A percentile compares a stretch with the other conserved stretches of the same genome.
Conservation (phyloP, 2,888 invertebrate species). For the Abrostola tripartita region DNA sequence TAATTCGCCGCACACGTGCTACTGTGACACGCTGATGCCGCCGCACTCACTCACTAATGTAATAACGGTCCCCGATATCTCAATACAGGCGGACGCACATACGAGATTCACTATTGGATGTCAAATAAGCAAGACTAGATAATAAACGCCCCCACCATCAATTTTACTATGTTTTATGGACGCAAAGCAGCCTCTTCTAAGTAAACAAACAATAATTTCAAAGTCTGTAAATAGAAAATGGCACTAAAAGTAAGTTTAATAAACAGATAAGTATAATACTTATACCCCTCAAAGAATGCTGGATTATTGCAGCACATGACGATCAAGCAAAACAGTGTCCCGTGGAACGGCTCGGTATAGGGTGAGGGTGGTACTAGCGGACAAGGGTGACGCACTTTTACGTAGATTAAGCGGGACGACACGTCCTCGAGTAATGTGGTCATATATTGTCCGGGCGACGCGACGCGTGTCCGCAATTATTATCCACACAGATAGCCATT, state of each 20-base stretch:
- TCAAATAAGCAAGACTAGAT: constrained; percentile 21
- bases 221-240: constrained; percentile 14
- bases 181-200: not conserved
- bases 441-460: constrained; percentile 84
- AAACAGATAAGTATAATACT: constrained; percentile 37
- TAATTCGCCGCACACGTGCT: constrained; percentile 61
- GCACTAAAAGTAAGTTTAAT: constrained; percentile 34
- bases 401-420: constrained; percentile 85
- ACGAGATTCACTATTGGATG: constrained; percentile 14
- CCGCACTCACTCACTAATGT: constrained; percentile 36
- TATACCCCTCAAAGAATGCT: constrained; percentile 44
- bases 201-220: constrained; percentile 13
- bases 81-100: constrained; percentile 15
- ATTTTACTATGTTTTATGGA: no score
- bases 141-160: no score
- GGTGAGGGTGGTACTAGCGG: constrained; percentile 71
- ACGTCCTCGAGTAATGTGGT: constrained; percentile 87
- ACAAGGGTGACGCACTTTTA: constrained; percentile 84
- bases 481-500: constrained; percentile 63
- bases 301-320: constrained; percentile 54
- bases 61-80: constrained; percentile 27
- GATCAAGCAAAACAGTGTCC: constrained; percentile 54
- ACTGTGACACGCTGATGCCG: constrained; percentile 23
- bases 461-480: constrained; percentile 83
- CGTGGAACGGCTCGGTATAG: constrained; percentile 49